Evolutionary conservation across 2,113 vertebrate genomes (phyloP), one percentile per base, ranked within the genome.

Genomic region (Carassius carassius): DNA sequence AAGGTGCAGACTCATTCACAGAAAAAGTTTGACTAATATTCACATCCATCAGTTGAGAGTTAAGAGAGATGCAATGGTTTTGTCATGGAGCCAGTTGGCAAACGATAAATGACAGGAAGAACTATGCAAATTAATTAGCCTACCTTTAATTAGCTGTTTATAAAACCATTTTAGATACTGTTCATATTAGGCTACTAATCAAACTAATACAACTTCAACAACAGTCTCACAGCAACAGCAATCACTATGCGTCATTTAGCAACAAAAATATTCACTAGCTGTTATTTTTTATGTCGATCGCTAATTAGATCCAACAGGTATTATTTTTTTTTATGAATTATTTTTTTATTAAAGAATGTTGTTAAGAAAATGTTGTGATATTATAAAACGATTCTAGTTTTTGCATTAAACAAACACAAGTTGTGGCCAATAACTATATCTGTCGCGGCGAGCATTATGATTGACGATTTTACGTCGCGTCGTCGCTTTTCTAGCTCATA

Each of bases 291-390:
- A 79, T 21, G 11, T 3, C 14, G 1, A n/a, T 47, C n/a, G 37
- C 58, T 17, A 37, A 7, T 75, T 75, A 51, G 47, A 51, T 47
- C 78, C 78, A 65, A 80, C 78, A 80, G 37, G 78, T 80, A 12
- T 63, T 80, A 12, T 63, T 16, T 41, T 41, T 37, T 37, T 37
- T 37, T 37, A 4, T 37, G 0, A 0, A 4, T 37, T 35, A 1
- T 37, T 23, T 44, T 41, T 63, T 29, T 25, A 25, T 17, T 12
- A 63, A 41, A 4, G 0, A 29, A 79, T 3, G n/a, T n/a, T n/a
- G n/a, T n/a, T n/a, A 44, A 21, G 3, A 75, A 29, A 17, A 35
- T 12, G 11, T 12, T 41, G 6, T 11, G 14, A 47, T 2, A 29
- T 3, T 12, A 9, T 0, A 11, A 47, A 63, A 29, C 21, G 12